phyloP scores from a whole-genome alignment of 30 jellyfish, hydroid and myxozoan genomes.

The Hydractinia echinata region DNA sequence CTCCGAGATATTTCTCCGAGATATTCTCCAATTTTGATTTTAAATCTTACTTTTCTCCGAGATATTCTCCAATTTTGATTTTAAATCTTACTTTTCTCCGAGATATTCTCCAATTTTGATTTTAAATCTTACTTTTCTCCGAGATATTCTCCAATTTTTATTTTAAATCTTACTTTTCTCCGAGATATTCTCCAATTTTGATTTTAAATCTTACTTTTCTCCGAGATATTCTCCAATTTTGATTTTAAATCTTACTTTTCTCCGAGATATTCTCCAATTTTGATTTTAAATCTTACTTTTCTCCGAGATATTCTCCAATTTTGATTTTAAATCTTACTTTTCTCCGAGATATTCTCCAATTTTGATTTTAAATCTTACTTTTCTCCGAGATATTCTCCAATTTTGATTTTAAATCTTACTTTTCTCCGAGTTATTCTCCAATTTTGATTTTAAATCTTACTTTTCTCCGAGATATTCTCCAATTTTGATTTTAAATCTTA shows the following conservation, averaged over 20 bases:
- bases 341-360: constrained; percentile 94
- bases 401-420: constrained; percentile 87
- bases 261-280: constrained; percentile 89
- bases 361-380: too few species aligned
- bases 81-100: constrained; percentile 94
- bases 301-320: constrained; percentile 92
- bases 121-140: constrained; percentile 97
- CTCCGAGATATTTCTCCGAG: too few species aligned
- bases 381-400: constrained; percentile 93
- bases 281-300: too few species aligned
- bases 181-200: constrained; percentile 89
- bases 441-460: constrained; percentile 84
- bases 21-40: constrained; percentile 90
- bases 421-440: constrained; percentile 94
- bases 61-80: constrained; percentile 89
- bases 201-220: constrained; percentile 88
- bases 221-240: constrained; percentile 92
- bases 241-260: too few species aligned
- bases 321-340: too few species aligned
- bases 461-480: constrained; percentile 96
- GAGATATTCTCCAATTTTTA: constrained; percentile 83
- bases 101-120: constrained; percentile 89
- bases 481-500: constrained; percentile 80
- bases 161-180: constrained; percentile 93
- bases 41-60: constrained; percentile 94